Conservation (phyloP, 2,113 vertebrate genomes). For the Rissa tridactyla region DNA sequence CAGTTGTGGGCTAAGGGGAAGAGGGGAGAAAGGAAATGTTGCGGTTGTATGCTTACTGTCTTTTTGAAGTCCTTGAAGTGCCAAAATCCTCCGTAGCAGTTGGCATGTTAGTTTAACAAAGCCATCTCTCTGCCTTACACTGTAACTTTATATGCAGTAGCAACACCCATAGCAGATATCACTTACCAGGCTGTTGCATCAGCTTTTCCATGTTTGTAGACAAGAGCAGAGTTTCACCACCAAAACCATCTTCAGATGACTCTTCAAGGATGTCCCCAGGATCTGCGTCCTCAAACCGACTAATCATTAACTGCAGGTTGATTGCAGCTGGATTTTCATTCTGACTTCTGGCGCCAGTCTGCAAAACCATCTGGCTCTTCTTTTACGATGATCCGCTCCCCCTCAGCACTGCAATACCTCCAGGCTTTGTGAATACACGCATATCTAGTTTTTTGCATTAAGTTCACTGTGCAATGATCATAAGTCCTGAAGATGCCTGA, state of each 20-base stretch:
- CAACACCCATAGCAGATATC: background rate
- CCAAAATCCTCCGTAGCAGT: background rate
- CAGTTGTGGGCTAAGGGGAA: background rate
- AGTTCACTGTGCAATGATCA: background rate
- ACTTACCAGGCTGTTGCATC: background rate
- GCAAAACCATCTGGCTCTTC: background rate
- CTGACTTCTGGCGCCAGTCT: background rate
- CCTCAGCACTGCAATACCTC: background rate
- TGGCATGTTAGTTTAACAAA: background rate
- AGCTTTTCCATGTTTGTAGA: background rate
- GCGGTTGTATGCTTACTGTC: background rate
- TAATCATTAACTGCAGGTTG: background rate
- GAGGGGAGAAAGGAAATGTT: background rate
- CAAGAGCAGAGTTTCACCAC: background rate
- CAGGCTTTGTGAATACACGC: background rate
- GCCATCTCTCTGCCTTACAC: background rate
- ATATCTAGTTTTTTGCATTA: background rate
- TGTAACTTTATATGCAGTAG: background rate
- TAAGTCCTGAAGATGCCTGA: background rate
- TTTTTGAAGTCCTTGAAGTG: background rate
- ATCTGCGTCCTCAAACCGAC: background rate
- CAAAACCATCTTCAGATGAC: background rate
- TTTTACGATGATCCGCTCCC: accelerated
- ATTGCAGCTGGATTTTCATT: background rate
- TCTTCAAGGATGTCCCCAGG: background rate